Evolutionary conservation across 1,140 invertebrate species (phyloP).

Genomic region (Drosophila jambulina): DNA sequence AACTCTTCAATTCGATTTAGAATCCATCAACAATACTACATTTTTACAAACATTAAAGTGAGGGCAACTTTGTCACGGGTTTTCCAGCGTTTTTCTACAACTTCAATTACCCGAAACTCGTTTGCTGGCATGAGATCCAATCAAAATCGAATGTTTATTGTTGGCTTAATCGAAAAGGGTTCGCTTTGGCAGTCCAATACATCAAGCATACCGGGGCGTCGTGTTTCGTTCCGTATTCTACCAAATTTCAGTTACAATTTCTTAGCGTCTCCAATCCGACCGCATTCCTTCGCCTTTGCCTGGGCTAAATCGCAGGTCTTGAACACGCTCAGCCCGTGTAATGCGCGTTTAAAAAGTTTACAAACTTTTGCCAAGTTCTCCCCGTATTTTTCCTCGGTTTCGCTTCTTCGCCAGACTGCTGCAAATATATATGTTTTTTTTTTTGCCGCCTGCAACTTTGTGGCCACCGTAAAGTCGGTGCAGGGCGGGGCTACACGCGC

Average conservation of each 20-base stretch:
- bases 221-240: constrained; percentile 28
- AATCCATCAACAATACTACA: neutral
- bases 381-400: constrained; percentile 40
- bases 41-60: neutral
- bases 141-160: constrained; percentile 52
- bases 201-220: constrained; percentile 54
- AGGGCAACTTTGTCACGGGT: neutral
- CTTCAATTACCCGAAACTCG: constrained; percentile 45
- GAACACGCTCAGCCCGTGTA: constrained; percentile 78
- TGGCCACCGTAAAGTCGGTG: constrained; percentile 42
- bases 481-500: constrained; percentile 51
- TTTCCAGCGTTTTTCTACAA: constrained; percentile 13
- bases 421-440: constrained; percentile 58
- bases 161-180: constrained; percentile 41
- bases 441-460: constrained; percentile 70
- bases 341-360: constrained; percentile 83
- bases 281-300: constrained; percentile 37
- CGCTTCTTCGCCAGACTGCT: constrained; percentile 30
- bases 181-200: constrained; percentile 17
- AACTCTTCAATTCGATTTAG: neutral
- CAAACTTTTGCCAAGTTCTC: constrained; percentile 76
- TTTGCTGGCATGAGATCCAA: constrained; percentile 34
- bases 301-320: constrained; percentile 60
- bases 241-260: constrained; percentile 54
- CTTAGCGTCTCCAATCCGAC: constrained; percentile 11